Percentiles rank a stretch among this genome's conserved stretches.
Evolutionary conservation across 2,113 vertebrate species (phyloP).

Genomic region (Silurus meridionalis): DNA sequence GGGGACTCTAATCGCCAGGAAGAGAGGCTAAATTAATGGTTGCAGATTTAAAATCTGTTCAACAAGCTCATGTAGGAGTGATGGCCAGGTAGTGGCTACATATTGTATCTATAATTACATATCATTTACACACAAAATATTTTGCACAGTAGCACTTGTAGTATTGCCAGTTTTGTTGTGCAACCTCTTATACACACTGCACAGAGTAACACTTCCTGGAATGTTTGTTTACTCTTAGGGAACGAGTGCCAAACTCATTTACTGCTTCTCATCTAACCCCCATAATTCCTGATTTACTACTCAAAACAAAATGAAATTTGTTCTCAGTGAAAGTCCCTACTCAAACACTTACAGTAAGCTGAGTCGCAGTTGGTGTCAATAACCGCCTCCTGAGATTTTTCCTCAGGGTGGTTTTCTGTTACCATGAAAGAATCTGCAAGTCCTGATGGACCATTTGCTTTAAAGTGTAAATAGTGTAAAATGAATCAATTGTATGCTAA

Average conservation of each 20-base stretch:
- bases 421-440: background rate
- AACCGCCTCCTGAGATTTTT: background rate
- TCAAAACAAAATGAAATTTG: slow-evolving; percentile 4
- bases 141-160: background rate
- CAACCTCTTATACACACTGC: background rate
- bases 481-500: background rate
- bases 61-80: background rate
- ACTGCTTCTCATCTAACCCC: background rate
- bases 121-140: background rate
- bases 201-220: slow-evolving; percentile 21
- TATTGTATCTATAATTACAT: background rate
- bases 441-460: background rate
- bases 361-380: background rate
- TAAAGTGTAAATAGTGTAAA: background rate
- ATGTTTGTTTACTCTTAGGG: background rate
- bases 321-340: slow-evolving; percentile 31
- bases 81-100: background rate
- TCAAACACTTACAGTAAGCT: slow-evolving; percentile 21
- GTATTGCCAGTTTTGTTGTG: background rate
- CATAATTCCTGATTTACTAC: slow-evolving; percentile 7
- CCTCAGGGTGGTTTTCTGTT: background rate
- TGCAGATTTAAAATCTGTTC: background rate
- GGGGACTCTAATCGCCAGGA: background rate
- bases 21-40: background rate
- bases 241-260: background rate